Evolutionary conservation across 1,140 invertebrate genomes (phyloP).

Genomic region (Palaemon carinicauda): DNA sequence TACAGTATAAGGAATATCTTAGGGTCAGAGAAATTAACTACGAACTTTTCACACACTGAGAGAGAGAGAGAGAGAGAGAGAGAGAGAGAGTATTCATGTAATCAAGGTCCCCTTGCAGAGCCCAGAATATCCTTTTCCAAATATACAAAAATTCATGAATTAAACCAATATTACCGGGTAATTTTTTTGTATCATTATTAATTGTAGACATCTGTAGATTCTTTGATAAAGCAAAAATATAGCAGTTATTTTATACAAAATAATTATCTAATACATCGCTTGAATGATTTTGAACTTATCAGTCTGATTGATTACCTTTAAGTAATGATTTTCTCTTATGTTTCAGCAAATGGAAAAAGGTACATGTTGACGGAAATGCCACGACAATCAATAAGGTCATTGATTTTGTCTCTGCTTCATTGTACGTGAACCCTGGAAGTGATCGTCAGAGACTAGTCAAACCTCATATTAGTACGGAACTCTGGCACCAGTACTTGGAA

Average conservation of each 20-base stretch:
- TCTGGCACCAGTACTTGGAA: conserved; percentile 70
- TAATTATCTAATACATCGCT: background rate
- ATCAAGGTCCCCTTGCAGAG: too few species aligned
- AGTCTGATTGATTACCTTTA: background rate
- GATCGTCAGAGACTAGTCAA: conserved; percentile 64
- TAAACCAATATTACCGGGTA: too few species aligned
- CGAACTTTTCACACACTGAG: too few species aligned
- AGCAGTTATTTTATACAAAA: background rate
- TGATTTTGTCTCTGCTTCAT: conserved; percentile 77
- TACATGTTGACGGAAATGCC: conserved; percentile 71
- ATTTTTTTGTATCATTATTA: too few species aligned
- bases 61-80: too few species aligned
- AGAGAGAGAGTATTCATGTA: too few species aligned
- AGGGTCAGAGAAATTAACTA: too few species aligned
- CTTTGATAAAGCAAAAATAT: too few species aligned
- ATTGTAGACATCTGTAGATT: too few species aligned
- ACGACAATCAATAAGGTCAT: conserved; percentile 80
- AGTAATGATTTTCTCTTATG: background rate
- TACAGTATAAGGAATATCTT: too few species aligned
- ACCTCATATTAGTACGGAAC: conserved; percentile 70
- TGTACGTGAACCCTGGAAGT: conserved; percentile 78
- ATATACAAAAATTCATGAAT: too few species aligned
- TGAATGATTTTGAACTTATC: background rate
- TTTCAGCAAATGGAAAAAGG: conserved; percentile 81
- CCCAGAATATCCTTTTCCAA: too few species aligned